Evolutionary conservation across 2,888 invertebrate species (phyloP).

Genomic region (Ormyrus nitidulus): DNA sequence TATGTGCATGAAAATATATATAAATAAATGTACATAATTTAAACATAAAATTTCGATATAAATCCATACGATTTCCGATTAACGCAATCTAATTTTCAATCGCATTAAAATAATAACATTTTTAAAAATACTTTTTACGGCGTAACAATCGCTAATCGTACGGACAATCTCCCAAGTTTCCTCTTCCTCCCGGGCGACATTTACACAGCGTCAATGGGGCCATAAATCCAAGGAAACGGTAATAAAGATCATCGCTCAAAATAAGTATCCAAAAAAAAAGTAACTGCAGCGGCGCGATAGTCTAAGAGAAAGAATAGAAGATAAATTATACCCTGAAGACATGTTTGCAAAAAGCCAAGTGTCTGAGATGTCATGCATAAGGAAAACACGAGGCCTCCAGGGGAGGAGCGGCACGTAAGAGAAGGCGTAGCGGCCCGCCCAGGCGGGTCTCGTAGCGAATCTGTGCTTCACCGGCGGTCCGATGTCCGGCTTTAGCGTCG

Average conservation of each 20-base stretch:
- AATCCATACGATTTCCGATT: conserved; percentile 16
- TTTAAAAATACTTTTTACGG: too few species aligned
- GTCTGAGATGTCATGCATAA: conserved; percentile 81
- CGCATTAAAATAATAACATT: too few species aligned
- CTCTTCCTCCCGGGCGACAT: too few species aligned
- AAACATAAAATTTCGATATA: conserved; percentile 5
- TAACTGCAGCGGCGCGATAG: too few species aligned
- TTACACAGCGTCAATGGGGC: too few species aligned
- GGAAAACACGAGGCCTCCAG: conserved; percentile 89
- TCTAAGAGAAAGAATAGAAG: conserved; percentile 54
- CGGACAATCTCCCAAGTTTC: too few species aligned
- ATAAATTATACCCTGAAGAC: conserved; percentile 82
- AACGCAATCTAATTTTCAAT: too few species aligned
- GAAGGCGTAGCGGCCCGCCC: conserved; percentile 93
- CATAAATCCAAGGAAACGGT: too few species aligned
- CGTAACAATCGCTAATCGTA: too few species aligned
- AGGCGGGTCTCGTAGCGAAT: conserved; percentile 81
- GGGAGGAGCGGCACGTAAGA: conserved; percentile 89
- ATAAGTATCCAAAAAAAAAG: not conserved
- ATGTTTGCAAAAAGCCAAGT: conserved; percentile 92
- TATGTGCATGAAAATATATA: conserved; percentile 18
- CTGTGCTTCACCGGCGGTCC: conserved; percentile 77
- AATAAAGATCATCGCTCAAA: too few species aligned
- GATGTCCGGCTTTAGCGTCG: conserved; percentile 75
- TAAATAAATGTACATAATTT: conserved; percentile 32